Evolutionary conservation across 2,797 vertebrate genomes (phyloP).

Genomic region (Siniperca obscura): DNA sequence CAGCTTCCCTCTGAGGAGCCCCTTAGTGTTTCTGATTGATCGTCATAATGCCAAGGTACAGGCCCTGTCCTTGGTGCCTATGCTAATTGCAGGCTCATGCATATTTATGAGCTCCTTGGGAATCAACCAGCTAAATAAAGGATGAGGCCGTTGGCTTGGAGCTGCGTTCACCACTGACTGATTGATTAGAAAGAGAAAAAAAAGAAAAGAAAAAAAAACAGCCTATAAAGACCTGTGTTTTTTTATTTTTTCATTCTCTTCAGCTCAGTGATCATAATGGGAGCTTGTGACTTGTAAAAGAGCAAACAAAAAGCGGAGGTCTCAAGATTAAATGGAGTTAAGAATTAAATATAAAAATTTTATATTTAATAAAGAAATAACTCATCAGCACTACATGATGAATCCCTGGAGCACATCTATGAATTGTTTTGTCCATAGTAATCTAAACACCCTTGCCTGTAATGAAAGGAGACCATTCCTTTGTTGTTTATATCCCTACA

Average conservation of each 20-base stretch:
- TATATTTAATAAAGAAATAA: too few species aligned
- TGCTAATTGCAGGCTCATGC: constrained; percentile 76
- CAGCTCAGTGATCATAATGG: constrained; percentile 5
- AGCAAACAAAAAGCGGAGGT: constrained; percentile 26
- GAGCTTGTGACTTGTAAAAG: constrained; percentile 9
- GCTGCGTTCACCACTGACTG: constrained; percentile 69
- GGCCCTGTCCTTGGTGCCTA: constrained; percentile 79
- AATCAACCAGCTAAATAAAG: constrained; percentile 81
- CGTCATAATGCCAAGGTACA: constrained; percentile 79
- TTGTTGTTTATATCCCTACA: not conserved
- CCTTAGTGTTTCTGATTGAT: constrained; percentile 79
- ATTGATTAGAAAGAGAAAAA: constrained; percentile 67
- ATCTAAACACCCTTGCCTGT: not conserved
- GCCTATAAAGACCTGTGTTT: constrained; percentile 38
- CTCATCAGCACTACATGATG: too few species aligned
- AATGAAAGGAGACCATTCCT: not conserved
- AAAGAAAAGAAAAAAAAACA: constrained; percentile 37
- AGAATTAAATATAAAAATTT: too few species aligned
- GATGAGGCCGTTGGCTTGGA: constrained; percentile 74
- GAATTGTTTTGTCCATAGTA: not conserved
- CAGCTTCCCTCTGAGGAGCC: constrained; percentile 76
- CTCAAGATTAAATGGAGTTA: not conserved
- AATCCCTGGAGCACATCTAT: not conserved
- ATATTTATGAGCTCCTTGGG: constrained; percentile 79
- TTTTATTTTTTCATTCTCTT: constrained; percentile 9